Evolutionary conservation across 2,888 invertebrate genomes (phyloP).

Genomic region (Heliothis peltigera): DNA sequence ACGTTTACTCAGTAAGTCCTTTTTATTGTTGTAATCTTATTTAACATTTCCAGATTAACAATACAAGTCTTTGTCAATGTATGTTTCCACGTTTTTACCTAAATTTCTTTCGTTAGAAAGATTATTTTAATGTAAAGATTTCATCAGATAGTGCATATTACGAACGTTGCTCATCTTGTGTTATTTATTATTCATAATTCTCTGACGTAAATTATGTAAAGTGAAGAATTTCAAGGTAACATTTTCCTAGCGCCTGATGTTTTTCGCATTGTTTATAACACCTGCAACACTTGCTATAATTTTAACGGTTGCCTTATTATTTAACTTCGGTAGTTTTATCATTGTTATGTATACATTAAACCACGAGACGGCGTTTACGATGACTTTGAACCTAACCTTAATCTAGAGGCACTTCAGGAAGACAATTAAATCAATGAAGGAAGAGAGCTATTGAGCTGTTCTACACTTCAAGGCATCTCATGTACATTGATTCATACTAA

Average conservation of each 20-base stretch:
- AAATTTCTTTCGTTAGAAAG: background rate
- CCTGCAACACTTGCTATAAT: slow-evolving; percentile 16
- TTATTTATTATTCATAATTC: slow-evolving; percentile 24
- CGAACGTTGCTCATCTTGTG: background rate
- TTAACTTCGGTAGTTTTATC: too few relatives aligned
- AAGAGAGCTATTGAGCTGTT: too few relatives aligned
- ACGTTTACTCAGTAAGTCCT: slow-evolving; percentile 80
- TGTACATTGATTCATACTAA: too few relatives aligned
- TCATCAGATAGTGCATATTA: background rate
- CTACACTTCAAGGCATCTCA: too few relatives aligned
- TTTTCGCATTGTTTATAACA: slow-evolving; percentile 36
- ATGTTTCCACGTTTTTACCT: background rate
- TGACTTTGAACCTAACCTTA: too few relatives aligned
- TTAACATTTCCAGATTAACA: slow-evolving; percentile 13
- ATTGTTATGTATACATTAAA: too few relatives aligned
- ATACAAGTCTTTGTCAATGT: slow-evolving; percentile 15
- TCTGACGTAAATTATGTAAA: slow-evolving; percentile 30
- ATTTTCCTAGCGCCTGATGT: slow-evolving; percentile 39
- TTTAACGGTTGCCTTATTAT: too few relatives aligned
- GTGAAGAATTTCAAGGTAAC: slow-evolving; percentile 39
- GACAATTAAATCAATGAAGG: too few relatives aligned
- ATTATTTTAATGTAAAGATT: slow-evolving; percentile 1
- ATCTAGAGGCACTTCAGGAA: too few relatives aligned
- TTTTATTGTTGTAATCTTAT: slow-evolving; percentile 31
- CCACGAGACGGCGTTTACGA: too few relatives aligned